Evolutionary conservation across 2,113 vertebrate genomes (phyloP), one percentile per base, ranked within the genome.

Genomic region (Albula glossodonta): DNA sequence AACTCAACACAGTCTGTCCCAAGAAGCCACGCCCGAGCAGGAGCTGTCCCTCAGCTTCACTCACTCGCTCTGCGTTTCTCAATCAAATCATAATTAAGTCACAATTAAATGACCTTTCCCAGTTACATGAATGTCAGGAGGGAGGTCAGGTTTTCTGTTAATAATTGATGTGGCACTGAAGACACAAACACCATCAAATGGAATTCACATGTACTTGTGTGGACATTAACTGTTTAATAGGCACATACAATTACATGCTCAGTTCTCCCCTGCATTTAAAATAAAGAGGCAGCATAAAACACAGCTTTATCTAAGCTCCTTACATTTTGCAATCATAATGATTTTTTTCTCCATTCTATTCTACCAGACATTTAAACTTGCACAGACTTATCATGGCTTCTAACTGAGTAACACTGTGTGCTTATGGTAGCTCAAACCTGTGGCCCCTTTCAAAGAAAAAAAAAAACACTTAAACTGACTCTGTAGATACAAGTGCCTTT

Each of bases 51-150:
- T 79, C 51, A 85, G 50, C 50, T 13, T 78, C 25, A 52, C 56
- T 74, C 70, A 80, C 80, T 56, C 50, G 13, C 53, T 19, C 82
- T 49, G 25, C 17, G 49, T 85, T 87, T 86, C 83, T 87, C 80
- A 84, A 88, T 89, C 86, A 88, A 88, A 84, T 84, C 51, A 50
- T 88, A 89, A 90, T 89, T 84, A 90, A 87, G 74, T 84, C 56
- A 87, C 82, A 86, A 89, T 89, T 89, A 86, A 88, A 88, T 84
- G 82, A 63, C 77, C 82, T 85, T 63, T 86, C 80, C 80, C 80
- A 52, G 74, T 85, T 87, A 86, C 86, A 87, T n/a, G 50, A 3
- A 84, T 86, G 88, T 66, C 88, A 87, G 86, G 83, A 51, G 70
- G 57, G 41, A 84, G 86, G 87, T 89, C 88, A 91, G 51, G 56